phyloP scores from a whole-genome alignment of 1,140 invertebrate genomes.

The Bilobella aurantiaca region DNA sequence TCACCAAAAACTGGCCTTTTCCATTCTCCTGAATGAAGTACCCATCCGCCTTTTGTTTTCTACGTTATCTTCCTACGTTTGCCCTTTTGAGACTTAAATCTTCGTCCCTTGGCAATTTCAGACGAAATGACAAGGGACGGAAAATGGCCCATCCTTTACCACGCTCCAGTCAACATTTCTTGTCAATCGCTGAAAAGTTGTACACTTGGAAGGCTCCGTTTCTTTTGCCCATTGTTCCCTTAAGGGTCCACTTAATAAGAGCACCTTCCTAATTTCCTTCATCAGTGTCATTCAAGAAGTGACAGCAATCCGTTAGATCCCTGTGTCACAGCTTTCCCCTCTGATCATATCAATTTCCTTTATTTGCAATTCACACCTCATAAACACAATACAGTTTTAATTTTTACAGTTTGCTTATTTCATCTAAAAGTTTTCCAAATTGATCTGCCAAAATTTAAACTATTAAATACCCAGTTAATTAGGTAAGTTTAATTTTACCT shows the following conservation, averaged over 20 bases:
- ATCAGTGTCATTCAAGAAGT: background rate
- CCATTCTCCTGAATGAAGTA: background rate
- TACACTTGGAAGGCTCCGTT: background rate
- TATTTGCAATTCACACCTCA: background rate
- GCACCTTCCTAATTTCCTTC: background rate
- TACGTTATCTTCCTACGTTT: background rate
- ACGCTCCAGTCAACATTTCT: background rate
- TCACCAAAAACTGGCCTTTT: no score
- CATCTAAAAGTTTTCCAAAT: no score
- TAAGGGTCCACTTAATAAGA: background rate
- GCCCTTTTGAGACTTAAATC: background rate
- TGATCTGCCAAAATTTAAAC: no score
- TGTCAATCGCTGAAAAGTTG: background rate
- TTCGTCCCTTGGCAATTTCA: background rate
- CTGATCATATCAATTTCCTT: background rate
- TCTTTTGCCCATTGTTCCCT: background rate
- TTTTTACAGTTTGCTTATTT: no score
- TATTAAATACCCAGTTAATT: no score
- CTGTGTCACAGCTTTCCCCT: no score
- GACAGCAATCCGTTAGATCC: background rate
- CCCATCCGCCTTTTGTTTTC: background rate
- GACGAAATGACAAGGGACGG: background rate
- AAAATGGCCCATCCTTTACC: background rate
- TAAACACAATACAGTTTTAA: no score
- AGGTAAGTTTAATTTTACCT: no score